Conservation (phyloP, 2,888 invertebrate species). For the Pharmacophagus antenor region DNA sequence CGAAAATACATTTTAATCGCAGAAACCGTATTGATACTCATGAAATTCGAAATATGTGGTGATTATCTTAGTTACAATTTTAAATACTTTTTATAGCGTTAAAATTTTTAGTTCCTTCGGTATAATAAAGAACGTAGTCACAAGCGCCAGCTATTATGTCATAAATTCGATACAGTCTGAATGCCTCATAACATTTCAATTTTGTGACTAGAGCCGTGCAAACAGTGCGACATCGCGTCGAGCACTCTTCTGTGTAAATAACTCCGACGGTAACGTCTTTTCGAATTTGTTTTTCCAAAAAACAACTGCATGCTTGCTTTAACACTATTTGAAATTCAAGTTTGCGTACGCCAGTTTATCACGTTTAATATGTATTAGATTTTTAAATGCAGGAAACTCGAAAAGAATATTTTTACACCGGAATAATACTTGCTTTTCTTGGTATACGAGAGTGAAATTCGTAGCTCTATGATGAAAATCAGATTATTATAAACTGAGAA, state of each 20-base stretch:
- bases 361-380: neutral
- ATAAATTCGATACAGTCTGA: neutral
- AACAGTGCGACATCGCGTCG: slow-evolving; percentile 20
- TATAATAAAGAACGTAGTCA: too few species aligned
- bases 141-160: too few species aligned
- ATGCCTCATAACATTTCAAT: slow-evolving; percentile 25
- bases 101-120: too few species aligned
- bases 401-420: neutral
- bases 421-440: too few species aligned
- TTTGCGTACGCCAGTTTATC: neutral
- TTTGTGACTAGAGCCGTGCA: slow-evolving; percentile 14
- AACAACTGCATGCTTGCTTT: slow-evolving; percentile 12
- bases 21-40: too few species aligned
- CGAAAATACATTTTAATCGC: too few species aligned
- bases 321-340: slow-evolving; percentile 7
- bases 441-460: too few species aligned
- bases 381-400: neutral
- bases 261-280: slow-evolving; percentile 27
- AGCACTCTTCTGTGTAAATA: slow-evolving; percentile 23
- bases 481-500: too few species aligned
- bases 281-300: slow-evolving; percentile 19
- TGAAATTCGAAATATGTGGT: too few species aligned
- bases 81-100: too few species aligned
- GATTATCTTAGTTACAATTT: too few species aligned
- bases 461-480: too few species aligned